A percentile compares a stretch with the other conserved stretches of the same genome.
phyloP scores from a whole-genome alignment of 2,888 invertebrate genomes.

The Phorcus lineatus region DNA sequence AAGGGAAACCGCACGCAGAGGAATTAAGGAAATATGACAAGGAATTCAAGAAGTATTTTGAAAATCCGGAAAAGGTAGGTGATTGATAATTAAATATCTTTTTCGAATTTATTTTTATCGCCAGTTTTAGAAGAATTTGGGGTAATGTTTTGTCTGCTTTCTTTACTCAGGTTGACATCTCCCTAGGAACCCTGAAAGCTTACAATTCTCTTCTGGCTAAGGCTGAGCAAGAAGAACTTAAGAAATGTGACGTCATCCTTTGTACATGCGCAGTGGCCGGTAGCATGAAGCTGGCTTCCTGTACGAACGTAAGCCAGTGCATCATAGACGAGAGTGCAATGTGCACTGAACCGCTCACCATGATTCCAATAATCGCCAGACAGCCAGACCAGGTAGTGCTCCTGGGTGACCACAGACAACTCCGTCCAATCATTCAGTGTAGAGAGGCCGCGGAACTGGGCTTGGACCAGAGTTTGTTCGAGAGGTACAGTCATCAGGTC shows the following conservation, averaged over 20 bases:
- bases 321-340: slow-evolving; percentile 71
- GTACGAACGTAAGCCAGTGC: slow-evolving; percentile 44
- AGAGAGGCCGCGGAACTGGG: slow-evolving; percentile 54
- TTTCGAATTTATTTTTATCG: no score
- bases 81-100: no score
- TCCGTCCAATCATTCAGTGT: slow-evolving; percentile 65
- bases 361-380: slow-evolving; percentile 61
- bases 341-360: slow-evolving; percentile 67
- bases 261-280: slow-evolving; percentile 55
- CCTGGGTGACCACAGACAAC: slow-evolving; percentile 71
- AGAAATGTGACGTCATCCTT: slow-evolving; percentile 53
- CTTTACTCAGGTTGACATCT: background rate
- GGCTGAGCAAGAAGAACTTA: slow-evolving; percentile 47
- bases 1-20: slow-evolving; percentile 30
- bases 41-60: slow-evolving; percentile 19
- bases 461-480: slow-evolving; percentile 59
- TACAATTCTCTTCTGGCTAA: slow-evolving; percentile 41
- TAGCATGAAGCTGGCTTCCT: slow-evolving; percentile 25
- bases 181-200: slow-evolving; percentile 37
- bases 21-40: slow-evolving; percentile 38
- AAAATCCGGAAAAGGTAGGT: slow-evolving; percentile 7
- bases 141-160: no score
- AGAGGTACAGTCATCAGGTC: slow-evolving; percentile 41
- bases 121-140: no score
- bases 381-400: slow-evolving; percentile 58